phyloP scores from a whole-genome alignment of 2,888 invertebrate species.

The Blera fallax region DNA sequence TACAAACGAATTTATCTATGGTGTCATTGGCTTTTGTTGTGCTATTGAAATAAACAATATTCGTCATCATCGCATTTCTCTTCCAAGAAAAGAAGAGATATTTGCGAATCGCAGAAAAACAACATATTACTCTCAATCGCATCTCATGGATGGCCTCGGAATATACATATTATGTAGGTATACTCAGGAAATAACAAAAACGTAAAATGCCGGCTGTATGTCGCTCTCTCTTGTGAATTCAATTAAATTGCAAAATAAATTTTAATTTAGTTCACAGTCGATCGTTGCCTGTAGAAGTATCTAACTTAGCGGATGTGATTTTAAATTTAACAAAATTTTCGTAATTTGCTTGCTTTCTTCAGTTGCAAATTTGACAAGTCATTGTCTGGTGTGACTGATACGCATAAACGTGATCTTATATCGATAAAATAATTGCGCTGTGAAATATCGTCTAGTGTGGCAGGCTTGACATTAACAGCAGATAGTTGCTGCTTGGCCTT shows the following conservation, averaged over 20 bases:
- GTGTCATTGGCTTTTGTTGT: constrained; percentile 55
- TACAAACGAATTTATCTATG: background rate
- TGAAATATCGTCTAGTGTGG: background rate
- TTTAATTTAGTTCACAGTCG: constrained; percentile 32
- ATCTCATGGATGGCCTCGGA: background rate
- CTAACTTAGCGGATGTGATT: background rate
- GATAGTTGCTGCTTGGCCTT: background rate
- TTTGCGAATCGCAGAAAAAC: background rate
- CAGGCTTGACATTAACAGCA: background rate
- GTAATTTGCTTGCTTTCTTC: background rate
- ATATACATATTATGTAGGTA: constrained; percentile 30
- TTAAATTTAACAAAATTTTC: background rate
- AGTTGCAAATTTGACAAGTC: background rate
- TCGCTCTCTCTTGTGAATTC: constrained; percentile 11
- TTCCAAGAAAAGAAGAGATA: constrained; percentile 32
- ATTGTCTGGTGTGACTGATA: background rate
- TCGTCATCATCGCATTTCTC: constrained; percentile 3
- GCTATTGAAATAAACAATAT: constrained; percentile 25
- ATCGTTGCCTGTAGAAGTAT: background rate
- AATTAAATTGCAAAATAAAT: constrained; percentile 22
- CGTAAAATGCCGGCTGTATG: constrained; percentile 10
- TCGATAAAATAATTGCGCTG: background rate
- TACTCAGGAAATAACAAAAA: background rate
- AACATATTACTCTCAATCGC: background rate
- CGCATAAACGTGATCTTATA: background rate